Evolutionary conservation across 2,113 vertebrate species (phyloP), one percentile per base, ranked within the genome.

Genomic region (Pimephales promelas): DNA sequence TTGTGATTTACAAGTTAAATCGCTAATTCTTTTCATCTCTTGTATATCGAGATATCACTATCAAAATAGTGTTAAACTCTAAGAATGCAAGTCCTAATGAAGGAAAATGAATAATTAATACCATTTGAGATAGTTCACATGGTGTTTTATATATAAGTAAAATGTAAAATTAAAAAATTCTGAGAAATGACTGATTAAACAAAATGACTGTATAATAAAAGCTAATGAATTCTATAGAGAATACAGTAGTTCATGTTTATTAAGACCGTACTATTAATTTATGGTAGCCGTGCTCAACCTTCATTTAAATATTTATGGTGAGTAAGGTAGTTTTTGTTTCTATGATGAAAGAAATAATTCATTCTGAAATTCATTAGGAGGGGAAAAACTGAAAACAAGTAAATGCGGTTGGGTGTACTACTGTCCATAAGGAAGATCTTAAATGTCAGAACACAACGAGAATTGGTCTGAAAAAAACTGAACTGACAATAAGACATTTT

Each of bases 1-100:
- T 61, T 77, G 78, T 52, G 54, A 82, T 78, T 78, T 62, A 56
- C 76, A 84, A 84, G 78, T 81, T 54, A 77, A 82, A 64, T 64
- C 45, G 57, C 54, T 71, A 81, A 81, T 84, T 75, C 72, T 59
- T 64, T 40, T 64, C 61, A n/a, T n/a, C 59, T 20, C 81, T 62
- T 84, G 10, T 6, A 40, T 22, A 52, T 70, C 47, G 26, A 72
- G 54, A n/a, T n/a, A n/a, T 20, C 13, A 36, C 59, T 54, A n/a
- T 43, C 13, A 43, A 49, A 43, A 70, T 16, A 10, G n/a, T 40
- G 11, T 34, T 66, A 49, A 64, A 26, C 68, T 45, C 40, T 6
- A 72, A 26, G 18, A 34, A 18, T 45, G 26, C 24, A 31, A 80
- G 26, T 24, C 73, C 20, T 36, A 54, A 77, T 24, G 75, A 75